A percentile compares a stretch with the other conserved stretches of the same genome.
Evolutionary conservation across 1,140 invertebrate genomes (phyloP).

Genomic region (Euschistus heros): DNA sequence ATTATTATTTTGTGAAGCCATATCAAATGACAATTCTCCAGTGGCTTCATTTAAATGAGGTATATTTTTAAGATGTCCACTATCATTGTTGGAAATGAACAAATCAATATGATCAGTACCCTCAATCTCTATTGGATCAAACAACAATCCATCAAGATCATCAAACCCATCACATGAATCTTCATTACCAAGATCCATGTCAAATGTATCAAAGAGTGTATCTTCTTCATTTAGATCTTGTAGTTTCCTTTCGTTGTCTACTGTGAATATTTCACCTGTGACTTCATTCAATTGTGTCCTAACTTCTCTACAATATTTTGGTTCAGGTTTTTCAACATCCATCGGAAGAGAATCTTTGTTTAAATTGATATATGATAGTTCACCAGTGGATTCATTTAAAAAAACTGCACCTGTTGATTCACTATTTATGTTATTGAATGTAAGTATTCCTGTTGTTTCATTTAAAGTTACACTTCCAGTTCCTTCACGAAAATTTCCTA

Average conservation of each 20-base stretch:
- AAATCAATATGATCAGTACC: not conserved
- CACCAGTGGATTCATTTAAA: constrained; percentile 23
- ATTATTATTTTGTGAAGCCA: not conserved
- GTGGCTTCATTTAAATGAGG: constrained; percentile 20
- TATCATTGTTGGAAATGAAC: not conserved
- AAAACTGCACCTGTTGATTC: constrained; percentile 22
- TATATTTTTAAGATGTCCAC: not conserved
- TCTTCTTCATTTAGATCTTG: constrained; percentile 10
- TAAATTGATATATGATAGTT: constrained; percentile 23
- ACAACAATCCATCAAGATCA: constrained; percentile 22
- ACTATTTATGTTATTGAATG: constrained; percentile 24
- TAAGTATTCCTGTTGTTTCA: constrained; percentile 22
- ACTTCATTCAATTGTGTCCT: constrained; percentile 16
- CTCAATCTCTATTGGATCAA: constrained; percentile 17
- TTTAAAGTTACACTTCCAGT: constrained; percentile 25
- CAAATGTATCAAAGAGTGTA: constrained; percentile 16
- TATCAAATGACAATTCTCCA: constrained; percentile 19
- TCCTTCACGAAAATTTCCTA: constrained; percentile 20
- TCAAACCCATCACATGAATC: constrained; percentile 25
- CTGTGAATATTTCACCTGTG: constrained; percentile 22
- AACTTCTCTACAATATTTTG: constrained; percentile 10
- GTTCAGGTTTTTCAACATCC: constrained; percentile 5
- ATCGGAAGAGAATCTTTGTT: constrained; percentile 8
- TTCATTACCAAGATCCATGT: constrained; percentile 23
- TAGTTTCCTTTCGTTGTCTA: not conserved